These are phyloP conservation scores for Reticulitermes lucifugus DNA, from an alignment of 2,888 invertebrate genomes.

Conservation along the genomic window DNA sequence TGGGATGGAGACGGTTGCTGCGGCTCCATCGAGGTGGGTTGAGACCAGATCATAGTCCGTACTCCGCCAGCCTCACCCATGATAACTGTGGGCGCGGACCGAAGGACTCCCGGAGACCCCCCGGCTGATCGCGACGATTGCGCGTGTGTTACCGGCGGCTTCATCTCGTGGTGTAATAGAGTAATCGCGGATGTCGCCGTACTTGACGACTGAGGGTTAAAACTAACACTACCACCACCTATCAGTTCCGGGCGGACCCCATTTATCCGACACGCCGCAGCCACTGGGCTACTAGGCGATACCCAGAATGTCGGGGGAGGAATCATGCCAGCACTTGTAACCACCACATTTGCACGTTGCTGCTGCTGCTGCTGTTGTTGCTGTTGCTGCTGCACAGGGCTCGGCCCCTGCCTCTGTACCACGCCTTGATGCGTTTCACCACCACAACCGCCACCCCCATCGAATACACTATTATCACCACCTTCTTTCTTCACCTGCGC, in stretches of 20 bases:
- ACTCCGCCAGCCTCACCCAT: slow-evolving; percentile 95
- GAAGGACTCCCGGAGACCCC: slow-evolving; percentile 60
- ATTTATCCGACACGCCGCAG: slow-evolving; percentile 69
- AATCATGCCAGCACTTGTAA: slow-evolving; percentile 44
- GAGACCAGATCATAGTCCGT: slow-evolving; percentile 77
- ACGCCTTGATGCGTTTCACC: slow-evolving; percentile 46
- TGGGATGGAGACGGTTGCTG: slow-evolving; percentile 53
- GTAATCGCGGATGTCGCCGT: slow-evolving; percentile 44
- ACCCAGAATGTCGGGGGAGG: slow-evolving; percentile 54
- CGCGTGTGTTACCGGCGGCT: slow-evolving; percentile 59
- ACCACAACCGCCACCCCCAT: slow-evolving; percentile 59
- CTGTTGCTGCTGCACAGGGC: slow-evolving; percentile 56
- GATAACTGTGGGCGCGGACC: slow-evolving; percentile 86
- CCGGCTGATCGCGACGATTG: slow-evolving; percentile 55
- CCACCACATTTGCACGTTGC: slow-evolving; percentile 50
- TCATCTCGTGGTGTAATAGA: slow-evolving; percentile 51
- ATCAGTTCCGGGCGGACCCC: slow-evolving; percentile 87
- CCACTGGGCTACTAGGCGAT: slow-evolving; percentile 46
- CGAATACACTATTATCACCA: slow-evolving; percentile 60
- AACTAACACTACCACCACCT: slow-evolving; percentile 66
- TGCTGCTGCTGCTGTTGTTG: slow-evolving; percentile 56
- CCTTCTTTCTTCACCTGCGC: slow-evolving; percentile 53
- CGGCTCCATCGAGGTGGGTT: slow-evolving; percentile 64
- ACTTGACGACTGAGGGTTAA: slow-evolving; percentile 54
- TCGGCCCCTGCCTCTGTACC: slow-evolving; percentile 23